Base-by-base conservation (phyloP, 1,140 invertebrate species). In the Drosophila paulistorum region DNA sequence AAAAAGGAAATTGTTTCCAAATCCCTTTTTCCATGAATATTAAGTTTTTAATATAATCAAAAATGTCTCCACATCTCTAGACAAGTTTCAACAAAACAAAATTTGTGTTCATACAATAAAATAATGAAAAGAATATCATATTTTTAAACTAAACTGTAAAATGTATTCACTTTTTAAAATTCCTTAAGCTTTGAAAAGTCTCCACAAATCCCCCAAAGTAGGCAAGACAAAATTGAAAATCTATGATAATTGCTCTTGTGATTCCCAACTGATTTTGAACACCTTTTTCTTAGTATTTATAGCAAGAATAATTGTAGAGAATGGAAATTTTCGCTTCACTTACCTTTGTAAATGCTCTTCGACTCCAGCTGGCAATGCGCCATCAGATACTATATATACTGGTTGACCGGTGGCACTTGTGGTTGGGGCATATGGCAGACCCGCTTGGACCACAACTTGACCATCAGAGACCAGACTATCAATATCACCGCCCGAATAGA, bases 401-500 rank as follows among this genome's bases (percentile, higher is more conserved):
- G 91, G 90, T 45, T 92, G 91, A 10, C 91, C 90, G 0, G 78
- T 73, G 41, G 74, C 77, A 4, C 78, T 89, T 17, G 85, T 74
- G 61, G 84, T 71, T 9, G 83, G 87, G 57, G 91, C 82, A 79
- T 92, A 92, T 11, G 90, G 91, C 17, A 92, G 54, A 57, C 91
- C 84, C 4, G 92, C 89, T 20, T 92, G 91, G 13, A 90, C 79
- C 30, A 92, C 74, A 42, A 92, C 81, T 90, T 93, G 68, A 54
- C 91, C 91, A 57, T 92, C 91, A 35, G 91, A 91, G 14, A 92
- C 91, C 1, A 92, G 70, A 78, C 92, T 90, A 81, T 94, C 87
- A 67, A 94, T 84, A 85, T 93, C 80, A 86, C 93, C 74, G 80
- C 94, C 82, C 77, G 92, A 86, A 91, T 93, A 91, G 68, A 94